A percentile compares a stretch with the other conserved stretches of the same genome.
Evolutionary conservation across 1,140 invertebrate species (phyloP).

Genomic region (Drosophila neocordata): DNA sequence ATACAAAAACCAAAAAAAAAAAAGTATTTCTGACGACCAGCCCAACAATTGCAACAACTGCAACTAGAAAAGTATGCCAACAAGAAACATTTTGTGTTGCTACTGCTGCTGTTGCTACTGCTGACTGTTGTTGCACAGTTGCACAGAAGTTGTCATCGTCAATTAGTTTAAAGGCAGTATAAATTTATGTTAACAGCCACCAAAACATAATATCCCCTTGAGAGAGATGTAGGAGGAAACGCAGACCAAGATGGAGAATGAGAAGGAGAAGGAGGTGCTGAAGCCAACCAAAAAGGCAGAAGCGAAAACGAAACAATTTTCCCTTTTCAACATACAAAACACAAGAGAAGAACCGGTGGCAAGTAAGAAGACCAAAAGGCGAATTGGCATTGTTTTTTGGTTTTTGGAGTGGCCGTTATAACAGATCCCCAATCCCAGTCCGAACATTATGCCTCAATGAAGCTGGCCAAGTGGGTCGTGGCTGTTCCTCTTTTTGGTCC

Average conservation of each 20-base stretch:
- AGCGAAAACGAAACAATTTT: constrained; percentile 53
- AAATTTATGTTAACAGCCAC: constrained; percentile 71
- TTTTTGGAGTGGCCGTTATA: constrained; percentile 50
- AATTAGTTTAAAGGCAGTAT: constrained; percentile 72
- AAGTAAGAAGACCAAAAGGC: constrained; percentile 11
- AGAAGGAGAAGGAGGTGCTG: neutral
- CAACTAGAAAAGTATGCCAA: constrained; percentile 61
- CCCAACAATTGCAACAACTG: constrained; percentile 43
- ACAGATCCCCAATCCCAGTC: constrained; percentile 31
- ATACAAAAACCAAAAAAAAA: neutral
- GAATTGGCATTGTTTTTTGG: constrained; percentile 51
- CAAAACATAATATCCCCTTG: constrained; percentile 63
- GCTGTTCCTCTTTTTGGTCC: neutral
- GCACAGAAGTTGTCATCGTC: constrained; percentile 70
- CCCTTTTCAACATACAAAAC: constrained; percentile 45
- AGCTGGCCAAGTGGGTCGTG: constrained; percentile 53
- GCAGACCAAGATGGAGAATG: neutral
- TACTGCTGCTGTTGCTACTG: constrained; percentile 16
- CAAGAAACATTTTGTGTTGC: constrained; percentile 22
- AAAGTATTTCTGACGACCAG: constrained; percentile 48
- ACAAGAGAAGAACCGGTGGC: constrained; percentile 8
- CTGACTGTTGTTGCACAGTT: constrained; percentile 18
- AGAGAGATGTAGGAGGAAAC: constrained; percentile 17
- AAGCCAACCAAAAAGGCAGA: constrained; percentile 32
- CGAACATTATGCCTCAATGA: constrained; percentile 51